These are phyloP conservation scores for Galeruca laticollis DNA, from an alignment of 2,888 invertebrate genomes.

Conservation along the genomic window DNA sequence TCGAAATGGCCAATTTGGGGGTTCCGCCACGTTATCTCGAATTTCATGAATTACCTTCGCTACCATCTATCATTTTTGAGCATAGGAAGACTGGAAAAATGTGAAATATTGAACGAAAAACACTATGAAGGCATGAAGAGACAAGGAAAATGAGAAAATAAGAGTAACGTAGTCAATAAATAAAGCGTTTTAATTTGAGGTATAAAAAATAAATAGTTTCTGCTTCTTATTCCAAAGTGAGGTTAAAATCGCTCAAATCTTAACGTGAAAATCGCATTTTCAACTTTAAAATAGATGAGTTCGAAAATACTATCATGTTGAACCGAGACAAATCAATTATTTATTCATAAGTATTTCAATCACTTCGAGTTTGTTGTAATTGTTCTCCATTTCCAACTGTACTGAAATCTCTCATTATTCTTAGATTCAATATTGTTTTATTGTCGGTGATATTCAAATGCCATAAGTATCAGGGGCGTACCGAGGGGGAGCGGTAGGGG, in stretches of 20 bases:
- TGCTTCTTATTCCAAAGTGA: not conserved
- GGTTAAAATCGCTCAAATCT: too few relatives aligned
- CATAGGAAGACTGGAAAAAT: not conserved
- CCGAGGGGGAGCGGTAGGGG: too few relatives aligned
- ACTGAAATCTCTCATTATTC: too few relatives aligned
- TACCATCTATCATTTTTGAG: conserved; percentile 27
- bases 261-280: not conserved
- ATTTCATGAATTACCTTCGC: conserved; percentile 28
- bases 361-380: not conserved
- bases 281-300: too few relatives aligned
- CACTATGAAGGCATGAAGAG: conserved; percentile 2
- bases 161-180: not conserved
- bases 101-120: conserved; percentile 10
- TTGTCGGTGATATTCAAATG: too few relatives aligned
- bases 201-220: not conserved
- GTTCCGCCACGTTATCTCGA: conserved; percentile 20
- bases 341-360: not conserved
- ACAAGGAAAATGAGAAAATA: not conserved
- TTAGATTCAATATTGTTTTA: too few relatives aligned
- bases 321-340: too few relatives aligned
- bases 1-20: conserved; percentile 30
- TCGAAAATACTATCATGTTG: too few relatives aligned
- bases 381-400: too few relatives aligned
- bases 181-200: not conserved
- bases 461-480: too few relatives aligned